Conservation (phyloP, 2,888 invertebrate genomes). For the Saturnia pavonia region DNA sequence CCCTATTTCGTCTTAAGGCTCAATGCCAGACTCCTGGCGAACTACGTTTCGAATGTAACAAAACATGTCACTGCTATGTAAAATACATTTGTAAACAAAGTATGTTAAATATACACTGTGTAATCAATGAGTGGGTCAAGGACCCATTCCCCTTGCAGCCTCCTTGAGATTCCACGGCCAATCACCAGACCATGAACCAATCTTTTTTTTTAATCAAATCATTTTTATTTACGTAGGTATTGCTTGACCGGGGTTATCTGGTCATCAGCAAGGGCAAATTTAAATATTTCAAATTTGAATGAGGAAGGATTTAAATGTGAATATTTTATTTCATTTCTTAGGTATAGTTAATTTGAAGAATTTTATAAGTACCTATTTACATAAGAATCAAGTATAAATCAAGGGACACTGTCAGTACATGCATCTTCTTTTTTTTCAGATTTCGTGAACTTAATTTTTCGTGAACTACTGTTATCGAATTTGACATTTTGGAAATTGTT, state of each 20-base stretch:
- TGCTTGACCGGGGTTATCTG: slow-evolving; percentile 70
- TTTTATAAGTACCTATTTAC: no score
- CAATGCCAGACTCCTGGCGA: neutral
- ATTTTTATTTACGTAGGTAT: slow-evolving; percentile 76
- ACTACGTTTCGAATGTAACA: slow-evolving; percentile 10
- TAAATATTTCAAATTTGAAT: slow-evolving; percentile 47
- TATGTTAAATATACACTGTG: slow-evolving; percentile 34
- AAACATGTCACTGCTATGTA: slow-evolving; percentile 31
- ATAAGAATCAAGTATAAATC: no score
- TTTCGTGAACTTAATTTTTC: no score
- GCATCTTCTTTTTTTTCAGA: no score
- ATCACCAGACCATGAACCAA: slow-evolving; percentile 63
- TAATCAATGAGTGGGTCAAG: slow-evolving; percentile 69
- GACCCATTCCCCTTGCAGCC: slow-evolving; percentile 77
- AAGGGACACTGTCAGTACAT: no score
- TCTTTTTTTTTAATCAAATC: slow-evolving; percentile 77
- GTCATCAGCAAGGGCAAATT: slow-evolving; percentile 70
- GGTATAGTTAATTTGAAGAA: neutral
- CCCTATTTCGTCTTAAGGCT: neutral
- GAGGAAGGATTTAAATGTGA: slow-evolving; percentile 37
- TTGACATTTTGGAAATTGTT: no score
- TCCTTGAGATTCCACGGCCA: slow-evolving; percentile 75
- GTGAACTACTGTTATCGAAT: no score
- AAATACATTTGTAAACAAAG: slow-evolving; percentile 43
- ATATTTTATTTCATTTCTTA: slow-evolving; percentile 18